phyloP scores from a whole-genome alignment of 64 coral and sea anemone genomes.

The Actinia equina region DNA sequence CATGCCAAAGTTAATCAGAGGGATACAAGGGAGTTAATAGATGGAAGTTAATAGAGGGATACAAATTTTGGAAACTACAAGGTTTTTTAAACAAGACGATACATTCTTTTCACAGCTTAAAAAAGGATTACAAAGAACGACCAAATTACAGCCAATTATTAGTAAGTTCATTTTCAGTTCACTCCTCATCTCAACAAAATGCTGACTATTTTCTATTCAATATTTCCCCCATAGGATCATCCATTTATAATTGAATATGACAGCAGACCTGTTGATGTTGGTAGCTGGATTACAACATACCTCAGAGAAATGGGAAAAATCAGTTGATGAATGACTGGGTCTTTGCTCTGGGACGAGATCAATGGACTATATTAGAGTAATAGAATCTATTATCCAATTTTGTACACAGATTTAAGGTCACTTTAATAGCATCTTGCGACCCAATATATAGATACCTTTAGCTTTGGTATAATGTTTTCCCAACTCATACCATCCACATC shows the following conservation, averaged over 20 bases:
- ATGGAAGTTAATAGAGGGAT: no score
- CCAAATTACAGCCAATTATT: slow-evolving; percentile 71
- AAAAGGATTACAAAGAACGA: slow-evolving; percentile 73
- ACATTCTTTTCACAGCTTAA: slow-evolving; percentile 41
- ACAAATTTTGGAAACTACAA: no score
- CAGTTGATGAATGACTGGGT: slow-evolving; percentile 3
- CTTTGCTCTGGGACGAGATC: background rate
- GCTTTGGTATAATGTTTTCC: no score
- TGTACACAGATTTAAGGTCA: background rate
- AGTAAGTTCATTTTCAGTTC: slow-evolving; percentile 33
- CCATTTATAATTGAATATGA: slow-evolving; percentile 49
- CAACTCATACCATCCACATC: no score
- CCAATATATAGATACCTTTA: no score
- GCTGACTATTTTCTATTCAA: background rate
- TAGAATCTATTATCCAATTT: background rate
- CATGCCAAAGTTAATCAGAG: no score
- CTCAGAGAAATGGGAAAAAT: slow-evolving; percentile 47
- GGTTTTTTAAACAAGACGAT: no score
- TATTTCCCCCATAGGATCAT: slow-evolving; percentile 30
- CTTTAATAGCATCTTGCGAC: no score
- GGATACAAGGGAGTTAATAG: no score
- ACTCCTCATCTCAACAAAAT: background rate
- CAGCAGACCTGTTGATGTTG: slow-evolving; percentile 44
- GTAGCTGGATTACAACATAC: slow-evolving; percentile 26
- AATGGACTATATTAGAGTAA: background rate